Base-by-base conservation (phyloP, 2,113 vertebrate genomes). In the Callionymus lyra region DNA sequence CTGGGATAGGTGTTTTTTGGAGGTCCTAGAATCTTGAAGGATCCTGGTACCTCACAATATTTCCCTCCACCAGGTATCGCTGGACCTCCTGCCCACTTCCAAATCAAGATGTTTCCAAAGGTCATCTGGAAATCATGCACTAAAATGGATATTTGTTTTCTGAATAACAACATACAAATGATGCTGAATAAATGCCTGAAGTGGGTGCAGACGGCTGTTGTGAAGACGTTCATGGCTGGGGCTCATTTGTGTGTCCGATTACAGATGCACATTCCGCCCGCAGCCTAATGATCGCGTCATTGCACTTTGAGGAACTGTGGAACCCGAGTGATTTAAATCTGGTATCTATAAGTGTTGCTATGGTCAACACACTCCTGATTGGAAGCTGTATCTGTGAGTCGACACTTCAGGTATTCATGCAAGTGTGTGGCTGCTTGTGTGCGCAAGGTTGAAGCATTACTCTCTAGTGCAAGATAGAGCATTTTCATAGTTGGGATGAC, bases 401-500 rank as follows among this genome's bases (percentile, higher is more conserved):
- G 16, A 39, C 38, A 10, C 16, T 18, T 39, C 16, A 39, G 16
- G 14, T 39, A 15, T 39, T 15, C 15, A 16, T 16, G 15, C 2
- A 38, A 9, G 6, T 38, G 37, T 15, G 16, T 38, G 12, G 37
- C 15, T 38, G 6, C 15, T 9, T 38, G 37, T 16, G 37, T 14
- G 37, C 16, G 37, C 37, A 38, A 38, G 15, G 37, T 38, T 14
- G 37, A 38, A 16, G 37, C 15, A 9, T 38, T 1, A 16, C 15
- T n/a, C 37, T 38, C 9, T 9, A 38, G 15, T 38, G 15, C 1
- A 38, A 38, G 9, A 10, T 38, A 38, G 6, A 38, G 37, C 37
- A 9, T 38, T 16, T 38, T 38, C 37, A 38, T 38, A n/a, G 10
- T 38, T 4, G 21, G 39, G 17, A 41, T 27, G 39, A 41, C 39